phyloP scores from a whole-genome alignment of 2,113 vertebrate species.

The Dryoscopus gambensis region DNA sequence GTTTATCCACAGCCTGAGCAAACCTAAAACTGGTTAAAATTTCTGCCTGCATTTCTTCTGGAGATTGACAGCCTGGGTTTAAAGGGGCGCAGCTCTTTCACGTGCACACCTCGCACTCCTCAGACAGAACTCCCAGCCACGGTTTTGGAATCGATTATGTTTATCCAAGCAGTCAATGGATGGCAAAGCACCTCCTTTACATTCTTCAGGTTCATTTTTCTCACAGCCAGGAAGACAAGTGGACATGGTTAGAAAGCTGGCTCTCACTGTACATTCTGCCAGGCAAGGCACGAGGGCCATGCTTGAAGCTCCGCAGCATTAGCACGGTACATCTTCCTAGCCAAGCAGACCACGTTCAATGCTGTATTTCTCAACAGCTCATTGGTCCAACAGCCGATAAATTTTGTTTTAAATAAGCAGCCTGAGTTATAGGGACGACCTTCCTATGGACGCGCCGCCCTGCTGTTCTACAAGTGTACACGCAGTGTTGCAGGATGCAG shows the following conservation, averaged over 20 bases:
- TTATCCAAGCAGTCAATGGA: neutral
- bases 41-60: neutral
- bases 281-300: neutral
- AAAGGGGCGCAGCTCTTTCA: neutral
- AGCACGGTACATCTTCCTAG: neutral
- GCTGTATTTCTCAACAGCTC: slow-evolving; percentile 3
- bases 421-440: neutral
- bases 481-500: neutral
- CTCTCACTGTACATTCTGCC: neutral
- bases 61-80: neutral
- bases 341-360: neutral
- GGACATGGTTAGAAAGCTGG: neutral
- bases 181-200: neutral
- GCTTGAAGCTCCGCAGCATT: neutral
- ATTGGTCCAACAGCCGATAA: neutral
- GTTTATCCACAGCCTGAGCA: neutral
- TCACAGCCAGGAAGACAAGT: neutral
- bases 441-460: neutral
- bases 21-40: neutral
- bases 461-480: neutral
- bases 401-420: neutral
- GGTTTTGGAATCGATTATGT: neutral
- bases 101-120: fast-evolving
- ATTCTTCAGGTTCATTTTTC: neutral
- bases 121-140: neutral